Evolutionary conservation across 2,888 invertebrate species (phyloP), one percentile per base, ranked within the genome.

Genomic region (Hypercompe scribonia): DNA sequence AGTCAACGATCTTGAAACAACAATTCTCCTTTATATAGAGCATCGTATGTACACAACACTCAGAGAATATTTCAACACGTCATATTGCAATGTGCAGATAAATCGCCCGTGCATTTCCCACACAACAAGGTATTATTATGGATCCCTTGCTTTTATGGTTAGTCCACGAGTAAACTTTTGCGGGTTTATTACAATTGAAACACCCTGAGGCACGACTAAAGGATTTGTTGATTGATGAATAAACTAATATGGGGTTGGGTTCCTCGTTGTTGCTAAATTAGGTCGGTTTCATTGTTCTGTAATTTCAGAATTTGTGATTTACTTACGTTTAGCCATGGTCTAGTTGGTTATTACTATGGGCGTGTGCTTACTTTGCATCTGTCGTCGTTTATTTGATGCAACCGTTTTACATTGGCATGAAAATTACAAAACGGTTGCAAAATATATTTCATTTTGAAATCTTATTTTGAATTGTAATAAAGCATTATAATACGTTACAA

Each of bases 151-250:
- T 87, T 85, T 79, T 81, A 78, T 81, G 83, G 82, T 81, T 84
- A 78, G 84, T 87, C 83, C 79, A 78, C 76, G 80, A 84, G 78
- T 81, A 87, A 89, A 89, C n/a, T 87, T 89, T 90, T 87, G 84
- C 78, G 78, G 77, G 83, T 83, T 82, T 86, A 87, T 85, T 86
- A 83, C 80, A 81, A 82, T 92, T 91, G 88, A 90, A 88, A 89
- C 89, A 90, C 85, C 79, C 79, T 61, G 34, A 86, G 65, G 82
- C 84, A 88, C 89, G 89, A 91, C 83, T 87, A 86, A 86, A 87
- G 90, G 88, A 88, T 89, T 86, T 81, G 79, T 75, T 83, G 87
- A 90, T 91, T 91, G 90, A 91, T 91, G 90, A 90, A 92, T 90
- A 90, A 90, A 85, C 84, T 81, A 73, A 83, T 83, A 78, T 80